Base-by-base conservation (phyloP, 2,113 vertebrate species). In the Etheostoma spectabile region DNA sequence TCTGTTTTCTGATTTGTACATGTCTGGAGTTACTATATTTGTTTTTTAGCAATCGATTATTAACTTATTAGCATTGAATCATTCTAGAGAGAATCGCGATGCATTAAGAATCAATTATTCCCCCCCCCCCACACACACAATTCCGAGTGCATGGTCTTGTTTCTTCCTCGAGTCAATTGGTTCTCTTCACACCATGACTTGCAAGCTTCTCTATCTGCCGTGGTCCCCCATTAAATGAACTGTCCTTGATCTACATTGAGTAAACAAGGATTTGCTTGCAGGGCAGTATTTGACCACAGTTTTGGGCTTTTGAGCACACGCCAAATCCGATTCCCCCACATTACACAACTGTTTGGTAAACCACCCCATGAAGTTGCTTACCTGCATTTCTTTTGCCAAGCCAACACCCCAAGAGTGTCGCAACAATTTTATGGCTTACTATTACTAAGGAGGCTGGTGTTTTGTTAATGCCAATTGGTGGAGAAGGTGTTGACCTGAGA, bases 381-480 rank as follows among this genome's bases (percentile, higher is more conserved):
- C 52, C 63, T 65, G 60, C 45, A 76, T 79, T 59, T 55, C 30
- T 83, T 22, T 71, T 62, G 66, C 30, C 18, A 71, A 80, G 63
- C 5, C 65, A 68, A 66, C 66, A 38, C 48, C 65, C 67, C 30
- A 30, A 74, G 56, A 30, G 72, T 80, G 61, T 83, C 38, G 66
- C 46, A 63, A 5, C 72, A 35, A 77, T 79, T 87, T 83, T 57
- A 82, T 86, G 18, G 75, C 46, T 57, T 45, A 85, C 55, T 49
- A 71, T 89, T 87, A 71, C 63, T 67, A 74, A 86, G 53, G 48
- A 86, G 82, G 11, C 51, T 60, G 13, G 56, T 85, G 77, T 85
- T 81, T 87, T 82, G 80, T 90, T 91, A 88, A 86, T 67, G 51
- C 48, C 59, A 79, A 75, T 30, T 15, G 18, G 51, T 76, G 46